These are phyloP conservation scores for Peromyscus polionotus DNA, from an alignment of 2,113 vertebrate genomes.

Conservation along the genomic window DNA sequence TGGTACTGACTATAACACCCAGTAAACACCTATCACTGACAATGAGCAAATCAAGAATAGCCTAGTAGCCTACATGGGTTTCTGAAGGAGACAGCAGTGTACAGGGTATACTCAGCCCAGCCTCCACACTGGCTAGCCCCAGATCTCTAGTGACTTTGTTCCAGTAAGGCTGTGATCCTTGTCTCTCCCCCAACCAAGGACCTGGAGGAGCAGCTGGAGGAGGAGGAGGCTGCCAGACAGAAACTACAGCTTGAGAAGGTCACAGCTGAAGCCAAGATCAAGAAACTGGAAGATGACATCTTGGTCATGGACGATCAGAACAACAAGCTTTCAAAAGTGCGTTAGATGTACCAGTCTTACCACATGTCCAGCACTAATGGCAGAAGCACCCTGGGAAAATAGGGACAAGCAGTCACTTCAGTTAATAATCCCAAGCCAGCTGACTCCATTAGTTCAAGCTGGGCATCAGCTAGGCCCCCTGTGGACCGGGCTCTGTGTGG, in stretches of 20 bases:
- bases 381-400: not conserved
- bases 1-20: not conserved
- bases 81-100: not conserved
- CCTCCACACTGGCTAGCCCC: not conserved
- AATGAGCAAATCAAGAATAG: not conserved
- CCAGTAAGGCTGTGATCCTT: not conserved
- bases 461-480: not conserved
- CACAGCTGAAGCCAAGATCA: conserved; percentile 93
- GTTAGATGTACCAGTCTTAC: not conserved
- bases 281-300: conserved; percentile 96
- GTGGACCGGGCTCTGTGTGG: not conserved
- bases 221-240: conserved; percentile 94
- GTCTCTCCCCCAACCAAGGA: conserved; percentile 85
- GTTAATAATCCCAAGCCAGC: not conserved
- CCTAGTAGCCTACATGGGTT: not conserved
- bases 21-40: not conserved
- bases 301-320: conserved; percentile 96
- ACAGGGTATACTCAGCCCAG: no score
- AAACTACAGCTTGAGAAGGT: conserved; percentile 96
- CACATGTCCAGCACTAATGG: not conserved
- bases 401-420: not conserved
- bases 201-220: conserved; percentile 93
- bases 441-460: not conserved
- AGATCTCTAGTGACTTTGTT: not conserved
- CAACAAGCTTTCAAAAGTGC: conserved; percentile 94